A percentile compares a stretch with the other conserved stretches of the same genome.
Evolutionary conservation across 1,140 invertebrate genomes (phyloP).

Genomic region (Eulimnadia texana): DNA sequence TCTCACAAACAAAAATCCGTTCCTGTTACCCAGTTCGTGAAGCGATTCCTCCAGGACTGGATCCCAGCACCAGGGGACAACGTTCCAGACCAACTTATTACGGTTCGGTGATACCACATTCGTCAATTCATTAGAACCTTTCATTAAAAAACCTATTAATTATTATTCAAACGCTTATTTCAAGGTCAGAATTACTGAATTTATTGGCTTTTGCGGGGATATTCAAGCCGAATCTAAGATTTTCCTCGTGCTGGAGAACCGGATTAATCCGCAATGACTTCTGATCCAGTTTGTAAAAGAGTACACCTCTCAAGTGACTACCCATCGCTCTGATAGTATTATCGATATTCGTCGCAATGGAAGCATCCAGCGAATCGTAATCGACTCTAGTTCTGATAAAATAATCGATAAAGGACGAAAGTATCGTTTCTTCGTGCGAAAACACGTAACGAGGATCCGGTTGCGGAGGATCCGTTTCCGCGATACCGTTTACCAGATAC

Average conservation of each 20-base stretch:
- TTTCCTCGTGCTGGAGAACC: not conserved
- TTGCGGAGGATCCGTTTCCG: not conserved
- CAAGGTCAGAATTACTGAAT: not conserved
- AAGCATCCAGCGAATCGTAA: not conserved
- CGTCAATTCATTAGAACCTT: not conserved
- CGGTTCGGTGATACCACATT: not conserved
- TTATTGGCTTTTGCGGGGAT: not conserved
- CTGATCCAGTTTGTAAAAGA: conserved; percentile 1
- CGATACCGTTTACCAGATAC: not conserved
- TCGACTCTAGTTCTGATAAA: not conserved
- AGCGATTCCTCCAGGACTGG: conserved; percentile 8
- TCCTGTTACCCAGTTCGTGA: conserved; percentile 8
- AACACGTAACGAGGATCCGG: not conserved
- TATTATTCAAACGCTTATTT: not conserved
- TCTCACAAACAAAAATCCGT: not conserved
- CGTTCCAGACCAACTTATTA: conserved; percentile 7
- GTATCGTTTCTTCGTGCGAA: conserved; percentile 4
- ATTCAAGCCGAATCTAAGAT: not conserved
- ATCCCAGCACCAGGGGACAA: conserved; percentile 5
- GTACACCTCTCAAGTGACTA: not conserved
- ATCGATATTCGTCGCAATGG: not conserved
- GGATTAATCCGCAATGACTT: not conserved
- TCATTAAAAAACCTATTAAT: not conserved
- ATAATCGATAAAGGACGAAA: conserved; percentile 3
- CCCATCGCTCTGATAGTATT: conserved; percentile 2